Conservation (phyloP, 2,797 vertebrate species). For the Dryobates pubescens region DNA sequence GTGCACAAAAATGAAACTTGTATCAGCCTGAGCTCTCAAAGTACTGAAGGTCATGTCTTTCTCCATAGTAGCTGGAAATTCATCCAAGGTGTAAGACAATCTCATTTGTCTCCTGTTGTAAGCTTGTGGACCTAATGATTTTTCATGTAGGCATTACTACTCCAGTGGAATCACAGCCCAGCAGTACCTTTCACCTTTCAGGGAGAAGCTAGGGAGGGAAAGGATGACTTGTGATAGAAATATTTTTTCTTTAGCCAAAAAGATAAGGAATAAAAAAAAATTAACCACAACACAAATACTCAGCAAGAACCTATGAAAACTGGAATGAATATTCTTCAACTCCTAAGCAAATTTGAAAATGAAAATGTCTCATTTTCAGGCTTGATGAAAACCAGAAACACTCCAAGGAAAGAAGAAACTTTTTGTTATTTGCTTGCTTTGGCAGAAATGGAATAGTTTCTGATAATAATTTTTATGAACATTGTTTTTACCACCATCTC, state of each 20-base stretch:
- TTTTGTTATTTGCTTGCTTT: slow-evolving; percentile 29
- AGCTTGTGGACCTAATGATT: not conserved
- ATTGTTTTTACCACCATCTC: not conserved
- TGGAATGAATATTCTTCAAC: slow-evolving; percentile 22
- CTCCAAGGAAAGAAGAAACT: not conserved
- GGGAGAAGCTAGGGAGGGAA: slow-evolving; percentile 17
- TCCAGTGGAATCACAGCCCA: not conserved
- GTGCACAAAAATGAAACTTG: slow-evolving; percentile 12
- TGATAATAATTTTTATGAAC: slow-evolving; percentile 6
- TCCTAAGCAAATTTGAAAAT: slow-evolving; percentile 28
- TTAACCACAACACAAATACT: not conserved
- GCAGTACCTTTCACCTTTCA: slow-evolving; percentile 9
- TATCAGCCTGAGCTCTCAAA: not conserved
- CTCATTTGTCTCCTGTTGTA: not conserved
- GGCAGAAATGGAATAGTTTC: slow-evolving; percentile 7
- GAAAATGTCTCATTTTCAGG: slow-evolving; percentile 51
- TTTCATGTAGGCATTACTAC: not conserved
- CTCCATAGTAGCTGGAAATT: slow-evolving; percentile 48
- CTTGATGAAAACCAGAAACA: slow-evolving; percentile 57
- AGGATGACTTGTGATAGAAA: slow-evolving; percentile 31
- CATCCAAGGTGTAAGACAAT: not conserved
- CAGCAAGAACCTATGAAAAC: slow-evolving; percentile 7
- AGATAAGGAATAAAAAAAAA: slow-evolving; percentile 31
- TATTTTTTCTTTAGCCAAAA: slow-evolving; percentile 50
- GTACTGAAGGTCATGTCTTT: not conserved